Percentiles rank a stretch among this genome's conserved stretches.
phyloP scores from a whole-genome alignment of 2,113 vertebrate species.

The Pelobates fuscus region DNA sequence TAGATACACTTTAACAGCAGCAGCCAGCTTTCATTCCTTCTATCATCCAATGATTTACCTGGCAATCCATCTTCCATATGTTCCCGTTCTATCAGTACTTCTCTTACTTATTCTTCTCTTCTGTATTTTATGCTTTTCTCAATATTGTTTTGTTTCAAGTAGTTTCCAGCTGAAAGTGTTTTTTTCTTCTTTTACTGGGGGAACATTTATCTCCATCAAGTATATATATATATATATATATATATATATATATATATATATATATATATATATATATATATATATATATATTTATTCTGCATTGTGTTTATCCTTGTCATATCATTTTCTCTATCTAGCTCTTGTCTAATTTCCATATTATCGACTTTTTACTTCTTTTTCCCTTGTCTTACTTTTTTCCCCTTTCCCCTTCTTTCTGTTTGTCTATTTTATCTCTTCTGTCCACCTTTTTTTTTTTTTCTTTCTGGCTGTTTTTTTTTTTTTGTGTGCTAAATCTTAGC shows the following conservation, averaged over 20 bases:
- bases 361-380: not conserved
- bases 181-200: too few species aligned
- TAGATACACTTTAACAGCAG: not conserved
- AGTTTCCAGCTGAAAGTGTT: slow-evolving; percentile 23
- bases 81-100: not conserved
- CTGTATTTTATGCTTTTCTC: slow-evolving; percentile 29
- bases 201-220: slow-evolving; percentile 31
- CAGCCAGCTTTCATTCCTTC: slow-evolving; percentile 19
- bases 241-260: not conserved
- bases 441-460: too few species aligned
- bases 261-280: not conserved
- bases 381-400: slow-evolving; percentile 30
- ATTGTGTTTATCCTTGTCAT: not conserved
- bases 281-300: not conserved
- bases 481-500: too few species aligned
- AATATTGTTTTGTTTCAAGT: slow-evolving; percentile 42
- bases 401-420: slow-evolving; percentile 26
- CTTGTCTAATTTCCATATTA: too few species aligned
- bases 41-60: slow-evolving; percentile 35
- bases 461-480: too few species aligned
- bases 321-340: too few species aligned
- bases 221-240: not conserved
- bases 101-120: slow-evolving; percentile 14
- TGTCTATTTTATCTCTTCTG: slow-evolving; percentile 16
- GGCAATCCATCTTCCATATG: slow-evolving; percentile 23